Evolutionary conservation across 2,797 vertebrate genomes (phyloP), one percentile per base, ranked within the genome.

Genomic region (Halcyon chelicuti): DNA sequence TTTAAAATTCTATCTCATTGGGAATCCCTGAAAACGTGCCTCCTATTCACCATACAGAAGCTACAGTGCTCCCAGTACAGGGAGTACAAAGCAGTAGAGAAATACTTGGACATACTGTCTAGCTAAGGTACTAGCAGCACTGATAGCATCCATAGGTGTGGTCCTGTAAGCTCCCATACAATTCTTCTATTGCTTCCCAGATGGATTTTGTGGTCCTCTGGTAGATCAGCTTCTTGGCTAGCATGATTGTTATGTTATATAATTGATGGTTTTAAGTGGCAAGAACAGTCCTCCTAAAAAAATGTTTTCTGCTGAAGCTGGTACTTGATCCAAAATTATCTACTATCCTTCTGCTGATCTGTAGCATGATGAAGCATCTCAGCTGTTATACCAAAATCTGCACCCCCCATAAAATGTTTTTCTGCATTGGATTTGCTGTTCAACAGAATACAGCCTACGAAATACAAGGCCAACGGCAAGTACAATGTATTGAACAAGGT

Each of bases 321-420:
- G 7, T 55, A 85, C 81, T 91, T 62, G n/a, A 75, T 75, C 20
- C 55, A 90, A 72, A 95, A 79, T 73, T 58, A 70, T 73, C 90
- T 86, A 12, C 31, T 62, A 13, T 72, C 8, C 7, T 58, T 85
- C 47, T 75, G 33, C 49, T 85, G 55, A 79, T 15, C 40, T 78
- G 75, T 44, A 63, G 7, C n/a, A 46, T 29, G 26, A 54, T 5
- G 3, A 61, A 89, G 12, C 11, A 37, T 42, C 61, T 85, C 15
- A 10, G 49, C 42, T 49, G 3, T 78, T 65, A 66, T 37, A 25
- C 75, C 22, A 91, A 62, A 84, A 33, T n/a, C 16, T 47, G 10
- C 51, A 73, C 3, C 3, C 6, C 22, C 14, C 58, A 19, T 63
- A 66, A 71, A 88, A 80, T 13, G 5, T 1, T 57, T 47, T 71